Percentiles rank a stretch among this genome's conserved stretches.
Evolutionary conservation across 2,888 invertebrate genomes (phyloP).

Genomic region (Macaria notata): DNA sequence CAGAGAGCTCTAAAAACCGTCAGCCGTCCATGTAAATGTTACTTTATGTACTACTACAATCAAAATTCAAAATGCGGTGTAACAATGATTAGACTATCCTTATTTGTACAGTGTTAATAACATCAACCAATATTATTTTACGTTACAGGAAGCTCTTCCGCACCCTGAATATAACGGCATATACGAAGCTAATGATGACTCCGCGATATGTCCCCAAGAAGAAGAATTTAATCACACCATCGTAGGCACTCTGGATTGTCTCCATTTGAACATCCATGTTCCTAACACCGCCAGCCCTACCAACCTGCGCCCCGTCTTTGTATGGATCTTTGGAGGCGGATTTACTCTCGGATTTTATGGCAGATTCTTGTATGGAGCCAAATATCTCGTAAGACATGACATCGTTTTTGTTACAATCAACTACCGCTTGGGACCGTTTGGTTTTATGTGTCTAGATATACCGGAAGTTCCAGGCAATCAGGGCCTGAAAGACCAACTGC

Average conservation of each 20-base stretch:
- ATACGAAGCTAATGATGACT: constrained; percentile 46
- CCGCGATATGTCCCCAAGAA: constrained; percentile 43
- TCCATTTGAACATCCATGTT: constrained; percentile 64
- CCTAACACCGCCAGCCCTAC: constrained; percentile 50
- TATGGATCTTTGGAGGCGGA: constrained; percentile 57
- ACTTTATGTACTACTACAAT: too few relatives aligned
- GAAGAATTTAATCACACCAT: constrained; percentile 36
- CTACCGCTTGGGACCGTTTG: constrained; percentile 57
- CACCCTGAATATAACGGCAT: constrained; percentile 33
- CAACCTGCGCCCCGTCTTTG: constrained; percentile 49
- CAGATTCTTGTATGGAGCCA: constrained; percentile 41
- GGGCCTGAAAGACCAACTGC: constrained; percentile 56
- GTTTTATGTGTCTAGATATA: constrained; percentile 58
- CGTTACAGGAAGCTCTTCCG: constrained; percentile 18
- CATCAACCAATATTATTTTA: too few relatives aligned
- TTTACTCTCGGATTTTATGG: constrained; percentile 44
- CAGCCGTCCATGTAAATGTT: too few relatives aligned
- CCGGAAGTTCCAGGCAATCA: constrained; percentile 60
- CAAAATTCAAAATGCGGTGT: too few relatives aligned
- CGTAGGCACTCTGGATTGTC: constrained; percentile 40
- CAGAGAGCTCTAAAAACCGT: too few relatives aligned
- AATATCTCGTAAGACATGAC: constrained; percentile 47
- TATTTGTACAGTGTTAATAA: too few relatives aligned
- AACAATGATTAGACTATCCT: too few relatives aligned
- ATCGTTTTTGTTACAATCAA: constrained; percentile 49